phyloP scores from a whole-genome alignment of 2,888 invertebrate species.

The Operophtera brumata region DNA sequence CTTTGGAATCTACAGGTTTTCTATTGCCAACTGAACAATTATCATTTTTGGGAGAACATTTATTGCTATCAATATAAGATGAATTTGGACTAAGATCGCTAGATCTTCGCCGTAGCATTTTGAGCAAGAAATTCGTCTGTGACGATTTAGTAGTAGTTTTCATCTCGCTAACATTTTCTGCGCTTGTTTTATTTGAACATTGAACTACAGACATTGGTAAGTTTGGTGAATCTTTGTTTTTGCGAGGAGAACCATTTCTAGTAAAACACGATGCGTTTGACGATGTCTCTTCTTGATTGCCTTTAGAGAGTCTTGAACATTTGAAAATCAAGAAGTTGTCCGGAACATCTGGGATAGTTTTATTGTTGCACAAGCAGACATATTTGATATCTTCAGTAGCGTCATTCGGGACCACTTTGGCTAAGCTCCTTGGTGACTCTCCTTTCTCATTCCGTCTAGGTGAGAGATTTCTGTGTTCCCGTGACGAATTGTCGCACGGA shows the following conservation, averaged over 20 bases:
- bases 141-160: constrained; percentile 55
- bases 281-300: constrained; percentile 38
- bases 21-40: constrained; percentile 15
- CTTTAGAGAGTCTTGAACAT: constrained; percentile 53
- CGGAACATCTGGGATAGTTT: constrained; percentile 41
- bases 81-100: constrained; percentile 33
- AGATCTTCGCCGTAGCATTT: constrained; percentile 38
- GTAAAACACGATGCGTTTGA: constrained; percentile 15
- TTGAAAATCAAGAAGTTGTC: constrained; percentile 61
- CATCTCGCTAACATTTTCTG: constrained; percentile 8
- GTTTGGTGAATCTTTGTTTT: constrained; percentile 7
- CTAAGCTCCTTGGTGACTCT: constrained; percentile 31
- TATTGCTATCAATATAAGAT: constrained; percentile 25
- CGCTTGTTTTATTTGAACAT: constrained; percentile 3
- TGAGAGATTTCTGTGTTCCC: constrained; percentile 10
- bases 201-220: not conserved
- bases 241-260: constrained; percentile 14
- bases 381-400: constrained; percentile 53
- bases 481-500: constrained; percentile 28
- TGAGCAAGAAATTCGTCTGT: constrained; percentile 57
- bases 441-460: constrained; percentile 20
- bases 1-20: constrained; percentile 21
- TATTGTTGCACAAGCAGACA: constrained; percentile 59
- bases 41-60: constrained; percentile 3
- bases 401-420: constrained; percentile 38